Evolutionary conservation across 2,797 vertebrate species (phyloP).

Genomic region (Mormyrops attenuatus): DNA sequence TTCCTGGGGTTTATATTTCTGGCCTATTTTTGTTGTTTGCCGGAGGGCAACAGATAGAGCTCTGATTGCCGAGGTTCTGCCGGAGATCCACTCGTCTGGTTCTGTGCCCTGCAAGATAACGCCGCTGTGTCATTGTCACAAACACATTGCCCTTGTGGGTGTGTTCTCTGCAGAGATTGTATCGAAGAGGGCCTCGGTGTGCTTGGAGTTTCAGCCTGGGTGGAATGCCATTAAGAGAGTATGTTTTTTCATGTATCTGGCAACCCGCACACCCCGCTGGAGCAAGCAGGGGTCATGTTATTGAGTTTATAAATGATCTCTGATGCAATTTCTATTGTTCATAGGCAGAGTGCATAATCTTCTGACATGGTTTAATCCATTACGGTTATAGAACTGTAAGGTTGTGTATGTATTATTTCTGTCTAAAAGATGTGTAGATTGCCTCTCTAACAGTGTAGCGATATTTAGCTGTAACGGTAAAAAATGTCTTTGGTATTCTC

Average conservation of each 20-base stretch:
- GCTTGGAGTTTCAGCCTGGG: not conserved
- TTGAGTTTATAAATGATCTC: not conserved
- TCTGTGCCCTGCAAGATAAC: conserved; percentile 41
- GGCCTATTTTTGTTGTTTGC: conserved; percentile 44
- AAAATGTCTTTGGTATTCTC: not conserved
- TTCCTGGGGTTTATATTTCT: conserved; percentile 24
- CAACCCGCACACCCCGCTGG: not conserved
- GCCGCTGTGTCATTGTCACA: conserved; percentile 37
- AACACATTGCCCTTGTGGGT: conserved; percentile 34
- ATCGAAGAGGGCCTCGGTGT: not conserved
- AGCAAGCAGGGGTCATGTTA: not conserved
- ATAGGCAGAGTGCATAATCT: not conserved
- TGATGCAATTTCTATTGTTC: conserved; percentile 7
- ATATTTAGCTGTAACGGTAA: not conserved
- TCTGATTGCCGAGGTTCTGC: conserved; percentile 45
- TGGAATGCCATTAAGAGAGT: not conserved
- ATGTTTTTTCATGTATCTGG: not conserved
- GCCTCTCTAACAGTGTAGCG: not conserved
- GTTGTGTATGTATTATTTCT: not conserved
- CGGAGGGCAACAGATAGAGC: conserved; percentile 50
- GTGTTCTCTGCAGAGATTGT: conserved; percentile 37
- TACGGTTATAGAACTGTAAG: conserved; percentile 9
- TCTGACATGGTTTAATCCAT: conserved; percentile 1
- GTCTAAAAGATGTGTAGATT: not conserved
- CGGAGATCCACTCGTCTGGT: conserved; percentile 40